A percentile compares a stretch with the other conserved stretches of the same genome.
Conservation (phyloP, 2,113 vertebrate species). For the Uria lomvia region DNA sequence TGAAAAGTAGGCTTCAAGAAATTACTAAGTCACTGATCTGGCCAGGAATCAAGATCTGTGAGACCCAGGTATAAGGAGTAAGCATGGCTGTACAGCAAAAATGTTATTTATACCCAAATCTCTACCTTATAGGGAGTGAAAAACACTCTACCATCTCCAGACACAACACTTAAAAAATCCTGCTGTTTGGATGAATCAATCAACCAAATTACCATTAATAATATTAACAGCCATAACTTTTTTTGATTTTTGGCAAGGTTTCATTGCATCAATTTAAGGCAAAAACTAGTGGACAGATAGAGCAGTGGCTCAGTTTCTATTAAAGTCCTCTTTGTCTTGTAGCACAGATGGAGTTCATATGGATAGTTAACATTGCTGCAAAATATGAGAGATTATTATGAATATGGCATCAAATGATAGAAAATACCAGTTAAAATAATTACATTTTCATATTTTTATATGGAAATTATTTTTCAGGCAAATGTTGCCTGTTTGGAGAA, state of each 20-base stretch:
- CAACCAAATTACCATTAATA: neutral
- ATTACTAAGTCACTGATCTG: neutral
- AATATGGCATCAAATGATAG: conserved; percentile 58
- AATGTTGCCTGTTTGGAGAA: conserved; percentile 59
- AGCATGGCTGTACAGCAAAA: neutral
- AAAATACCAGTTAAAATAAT: conserved; percentile 70
- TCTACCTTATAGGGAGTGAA: neutral
- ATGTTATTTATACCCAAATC: neutral
- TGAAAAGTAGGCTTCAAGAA: neutral
- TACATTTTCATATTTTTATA: conserved; percentile 73
- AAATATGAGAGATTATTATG: conserved; percentile 58
- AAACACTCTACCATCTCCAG: neutral
- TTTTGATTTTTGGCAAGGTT: neutral
- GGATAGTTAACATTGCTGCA: conserved; percentile 43
- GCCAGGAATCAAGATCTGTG: neutral
- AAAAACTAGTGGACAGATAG: conserved; percentile 10
- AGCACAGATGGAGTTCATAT: conserved; percentile 44
- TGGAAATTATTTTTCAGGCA: conserved; percentile 71
- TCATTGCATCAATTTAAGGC: conserved; percentile 19
- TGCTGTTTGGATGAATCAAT: neutral
- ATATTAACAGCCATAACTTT: neutral
- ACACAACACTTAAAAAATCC: neutral
- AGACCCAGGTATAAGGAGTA: neutral
- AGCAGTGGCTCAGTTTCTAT: neutral
- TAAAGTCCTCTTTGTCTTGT: conserved; percentile 31